Evolutionary conservation across 2,888 invertebrate species (phyloP).

Genomic region (Cephonodes hylas): DNA sequence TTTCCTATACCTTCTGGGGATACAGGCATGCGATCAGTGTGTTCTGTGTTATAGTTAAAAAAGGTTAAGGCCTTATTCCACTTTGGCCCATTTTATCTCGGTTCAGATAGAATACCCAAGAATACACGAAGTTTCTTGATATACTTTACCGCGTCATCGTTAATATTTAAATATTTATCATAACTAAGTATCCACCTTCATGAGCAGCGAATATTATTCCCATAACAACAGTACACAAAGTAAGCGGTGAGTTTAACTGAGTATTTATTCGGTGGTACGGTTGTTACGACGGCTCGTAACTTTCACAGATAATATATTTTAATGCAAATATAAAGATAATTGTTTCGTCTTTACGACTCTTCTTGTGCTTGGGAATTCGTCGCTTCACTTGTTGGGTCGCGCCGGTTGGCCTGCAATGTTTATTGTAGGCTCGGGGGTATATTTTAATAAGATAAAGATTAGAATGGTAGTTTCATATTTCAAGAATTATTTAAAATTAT

Average conservation of each 20-base stretch:
- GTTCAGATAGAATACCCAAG: no score
- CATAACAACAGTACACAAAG: background rate
- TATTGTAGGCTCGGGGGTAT: background rate
- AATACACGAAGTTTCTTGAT: no score
- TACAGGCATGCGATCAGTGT: no score
- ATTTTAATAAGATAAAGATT: no score
- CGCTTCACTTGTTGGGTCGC: background rate
- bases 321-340: conserved; percentile 8
- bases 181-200: background rate
- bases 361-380: background rate
- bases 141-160: no score
- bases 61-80: no score
- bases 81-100: no score
- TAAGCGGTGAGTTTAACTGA: background rate
- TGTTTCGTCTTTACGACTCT: background rate
- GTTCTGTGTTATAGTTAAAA: no score
- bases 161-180: background rate
- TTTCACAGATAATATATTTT: conserved; percentile 1
- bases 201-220: background rate
- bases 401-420: background rate
- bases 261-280: background rate
- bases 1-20: no score
- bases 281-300: background rate
- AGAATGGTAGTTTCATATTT: no score
- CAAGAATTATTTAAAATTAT: no score